Percentiles rank a stretch among this genome's conserved stretches.
These are phyloP conservation scores for Litoditis marina DNA, from an alignment of 2,888 invertebrate genomes.

Conservation along the genomic window DNA sequence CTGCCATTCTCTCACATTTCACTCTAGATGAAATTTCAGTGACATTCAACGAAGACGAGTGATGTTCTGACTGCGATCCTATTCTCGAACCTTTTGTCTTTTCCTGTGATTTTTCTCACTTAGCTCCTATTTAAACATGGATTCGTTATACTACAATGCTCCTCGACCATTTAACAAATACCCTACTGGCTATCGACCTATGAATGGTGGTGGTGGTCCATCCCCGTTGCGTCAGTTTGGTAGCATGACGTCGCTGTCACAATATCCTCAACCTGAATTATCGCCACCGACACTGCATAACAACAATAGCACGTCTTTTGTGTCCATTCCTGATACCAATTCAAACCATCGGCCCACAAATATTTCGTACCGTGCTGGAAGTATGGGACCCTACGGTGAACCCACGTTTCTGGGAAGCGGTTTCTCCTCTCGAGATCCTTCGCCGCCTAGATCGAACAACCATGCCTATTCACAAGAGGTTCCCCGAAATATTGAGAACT, in stretches of 20 bases:
- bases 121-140: constrained; percentile 19
- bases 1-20: too few species aligned
- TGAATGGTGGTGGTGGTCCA: constrained; percentile 19
- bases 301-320: neutral
- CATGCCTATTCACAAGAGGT: too few species aligned
- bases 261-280: constrained; percentile 16
- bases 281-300: neutral
- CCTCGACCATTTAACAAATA: constrained; percentile 38
- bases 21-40: too few species aligned
- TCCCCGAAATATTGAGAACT: constrained; percentile 23
- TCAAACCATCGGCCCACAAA: neutral
- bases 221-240: constrained; percentile 19
- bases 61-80: neutral
- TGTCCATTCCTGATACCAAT: neutral
- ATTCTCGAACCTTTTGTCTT: neutral
- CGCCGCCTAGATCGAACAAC: constrained; percentile 18
- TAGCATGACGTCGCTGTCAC: constrained; percentile 34
- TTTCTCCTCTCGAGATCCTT: constrained; percentile 26
- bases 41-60: too few species aligned
- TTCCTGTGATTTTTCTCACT: neutral
- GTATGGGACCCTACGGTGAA: neutral
- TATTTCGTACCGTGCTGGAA: constrained; percentile 1
- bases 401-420: neutral
- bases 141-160: constrained; percentile 31
- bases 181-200: constrained; percentile 39